Evolutionary conservation across 30 jellyfish, hydroid and myxozoan genomes (phyloP).

Genomic region (Aurelia sp.): DNA sequence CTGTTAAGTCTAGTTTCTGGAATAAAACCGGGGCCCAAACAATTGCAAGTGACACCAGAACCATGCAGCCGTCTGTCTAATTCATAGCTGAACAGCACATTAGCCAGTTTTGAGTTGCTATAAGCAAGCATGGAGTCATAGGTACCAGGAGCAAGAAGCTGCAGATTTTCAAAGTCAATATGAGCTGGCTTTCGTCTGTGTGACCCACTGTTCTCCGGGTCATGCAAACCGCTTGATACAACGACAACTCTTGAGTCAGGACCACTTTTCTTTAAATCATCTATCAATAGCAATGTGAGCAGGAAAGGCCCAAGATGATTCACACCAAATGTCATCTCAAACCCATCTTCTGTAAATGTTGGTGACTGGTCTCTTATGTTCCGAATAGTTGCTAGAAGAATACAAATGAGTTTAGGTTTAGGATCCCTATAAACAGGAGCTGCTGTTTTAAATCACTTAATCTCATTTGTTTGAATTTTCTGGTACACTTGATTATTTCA

Average conservation of each 20-base stretch:
- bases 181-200: conserved; percentile 35
- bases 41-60: conserved; percentile 71
- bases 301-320: conserved; percentile 74
- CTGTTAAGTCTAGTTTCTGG: conserved; percentile 69
- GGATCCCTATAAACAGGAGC: too few species aligned
- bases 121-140: conserved; percentile 69
- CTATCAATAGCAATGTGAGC: conserved; percentile 59
- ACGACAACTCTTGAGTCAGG: conserved; percentile 69
- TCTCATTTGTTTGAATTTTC: too few species aligned
- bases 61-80: conserved; percentile 65
- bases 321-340: conserved; percentile 73
- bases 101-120: conserved; percentile 72
- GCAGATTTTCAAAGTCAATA: conserved; percentile 71
- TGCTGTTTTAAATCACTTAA: too few species aligned
- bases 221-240: conserved; percentile 59
- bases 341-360: conserved; percentile 73
- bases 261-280: conserved; percentile 57
- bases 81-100: conserved; percentile 67
- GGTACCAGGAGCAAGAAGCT: conserved; percentile 75
- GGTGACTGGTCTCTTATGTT: conserved; percentile 63
- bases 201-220: conserved; percentile 44
- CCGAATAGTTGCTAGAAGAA: conserved; percentile 31
- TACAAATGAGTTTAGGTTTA: not conserved
- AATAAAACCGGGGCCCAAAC: conserved; percentile 67
- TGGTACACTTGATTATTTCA: too few species aligned